Evolutionary conservation across 2,113 vertebrate genomes (phyloP).

Genomic region (Poeciliopsis prolifica): DNA sequence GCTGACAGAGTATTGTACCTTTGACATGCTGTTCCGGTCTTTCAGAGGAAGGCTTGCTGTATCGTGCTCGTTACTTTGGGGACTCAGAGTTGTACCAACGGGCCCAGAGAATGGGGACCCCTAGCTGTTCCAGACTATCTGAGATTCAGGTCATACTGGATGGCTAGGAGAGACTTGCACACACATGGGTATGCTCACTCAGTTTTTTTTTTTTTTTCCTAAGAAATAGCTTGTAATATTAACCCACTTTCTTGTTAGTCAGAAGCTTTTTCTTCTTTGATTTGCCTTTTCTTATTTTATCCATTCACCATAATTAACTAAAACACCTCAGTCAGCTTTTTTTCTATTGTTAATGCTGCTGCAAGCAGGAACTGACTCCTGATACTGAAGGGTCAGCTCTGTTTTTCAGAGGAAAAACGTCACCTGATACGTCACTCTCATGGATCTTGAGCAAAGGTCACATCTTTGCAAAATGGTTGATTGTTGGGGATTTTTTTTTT

Average conservation of each 20-base stretch:
- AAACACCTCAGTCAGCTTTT: not conserved
- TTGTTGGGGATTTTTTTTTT: not conserved
- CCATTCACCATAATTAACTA: not conserved
- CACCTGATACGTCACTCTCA: constrained; percentile 6
- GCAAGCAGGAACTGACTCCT: constrained; percentile 10
- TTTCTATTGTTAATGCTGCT: constrained; percentile 2
- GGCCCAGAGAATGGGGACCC: constrained; percentile 95
- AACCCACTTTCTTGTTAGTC: not conserved
- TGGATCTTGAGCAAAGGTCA: constrained; percentile 4
- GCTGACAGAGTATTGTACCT: not conserved
- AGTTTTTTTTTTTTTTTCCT: not conserved
- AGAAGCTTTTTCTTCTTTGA: not conserved
- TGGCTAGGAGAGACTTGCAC: constrained; percentile 72
- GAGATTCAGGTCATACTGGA: constrained; percentile 94
- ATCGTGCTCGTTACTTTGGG: constrained; percentile 96
- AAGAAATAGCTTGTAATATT: not conserved
- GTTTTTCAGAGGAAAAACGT: constrained; percentile 9
- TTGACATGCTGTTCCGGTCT: constrained; percentile 13
- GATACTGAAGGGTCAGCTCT: constrained; percentile 24
- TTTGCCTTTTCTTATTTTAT: not conserved
- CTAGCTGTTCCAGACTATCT: constrained; percentile 94
- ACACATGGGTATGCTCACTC: constrained; percentile 48
- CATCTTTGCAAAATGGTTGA: not conserved
- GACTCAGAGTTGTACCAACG: constrained; percentile 93
- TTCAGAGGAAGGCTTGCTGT: constrained; percentile 96